A percentile compares a stretch with the other conserved stretches of the same genome.
Conservation (phyloP, 2,888 invertebrate species). For the Tinea pellionella region DNA sequence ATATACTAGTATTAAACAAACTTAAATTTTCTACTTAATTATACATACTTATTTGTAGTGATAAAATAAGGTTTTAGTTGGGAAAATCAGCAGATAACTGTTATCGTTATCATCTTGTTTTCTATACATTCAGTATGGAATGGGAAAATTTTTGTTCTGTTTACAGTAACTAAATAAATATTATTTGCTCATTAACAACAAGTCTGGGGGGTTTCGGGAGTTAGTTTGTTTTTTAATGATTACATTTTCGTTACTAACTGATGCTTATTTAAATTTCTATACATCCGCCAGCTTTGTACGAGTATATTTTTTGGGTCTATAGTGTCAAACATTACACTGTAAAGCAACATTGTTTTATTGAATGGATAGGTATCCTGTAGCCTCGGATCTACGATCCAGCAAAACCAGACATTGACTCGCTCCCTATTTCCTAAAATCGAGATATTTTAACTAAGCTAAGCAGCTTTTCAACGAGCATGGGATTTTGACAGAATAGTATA, state of each 20-base stretch:
- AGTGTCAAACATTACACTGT: no score
- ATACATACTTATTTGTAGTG: neutral
- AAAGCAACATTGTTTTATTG: no score
- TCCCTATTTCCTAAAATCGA: no score
- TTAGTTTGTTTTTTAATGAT: constrained; percentile 1
- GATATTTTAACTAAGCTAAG: no score
- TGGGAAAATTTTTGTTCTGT: constrained; percentile 4
- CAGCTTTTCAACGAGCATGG: no score
- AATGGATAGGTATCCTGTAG: no score
- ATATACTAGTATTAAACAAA: constrained; percentile 31
- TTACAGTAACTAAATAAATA: neutral
- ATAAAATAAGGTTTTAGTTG: neutral
- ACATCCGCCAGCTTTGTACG: no score
- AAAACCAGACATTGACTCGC: no score
- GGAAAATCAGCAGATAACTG: constrained; percentile 1
- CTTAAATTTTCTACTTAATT: neutral
- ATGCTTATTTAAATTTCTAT: neutral
- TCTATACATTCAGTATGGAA: neutral
- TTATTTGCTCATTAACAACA: neutral
- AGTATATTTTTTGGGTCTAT: no score
- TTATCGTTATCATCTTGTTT: constrained; percentile 1
- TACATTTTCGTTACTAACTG: neutral
- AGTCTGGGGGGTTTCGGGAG: neutral
- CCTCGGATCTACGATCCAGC: no score
- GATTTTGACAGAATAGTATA: no score